Base-by-base conservation (phyloP, 2,797 vertebrate genomes). In the Sebastes baramenuke region DNA sequence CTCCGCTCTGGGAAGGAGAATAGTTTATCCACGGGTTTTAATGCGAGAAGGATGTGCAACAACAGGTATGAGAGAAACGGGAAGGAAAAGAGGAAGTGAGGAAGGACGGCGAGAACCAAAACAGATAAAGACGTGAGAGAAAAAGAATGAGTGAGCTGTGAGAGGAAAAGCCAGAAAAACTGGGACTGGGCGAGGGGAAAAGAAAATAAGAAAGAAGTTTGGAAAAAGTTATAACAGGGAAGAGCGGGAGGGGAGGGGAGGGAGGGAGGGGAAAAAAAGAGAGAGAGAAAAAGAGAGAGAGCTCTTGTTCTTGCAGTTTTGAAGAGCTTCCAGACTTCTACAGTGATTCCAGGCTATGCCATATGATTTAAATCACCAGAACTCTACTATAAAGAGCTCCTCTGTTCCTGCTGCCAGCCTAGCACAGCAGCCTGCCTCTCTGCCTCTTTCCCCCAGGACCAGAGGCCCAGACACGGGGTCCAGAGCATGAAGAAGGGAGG, bases 281-380 rank as follows among this genome's bases (percentile, higher is more conserved):
- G 87, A 87, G 83, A 80, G 83, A 91, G 80, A 92, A 36, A 91
- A 88, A 95, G 92, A 92, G 91, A 91, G 93, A 88, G 88, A 80
- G 87, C 92, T 95, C 94, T 94, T 95, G 94, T 95, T 95, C 93
- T 85, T 93, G 86, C 92, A 93, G 88, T 94, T 94, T 92, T 96
- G 95, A 95, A 95, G 95, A 88, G 90, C 89, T 88, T 96, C 96
- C 96, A 96, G 94, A 94, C 94, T 93, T 95, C 91, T 94, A 91
- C 95, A 94, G 94, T 95, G 95, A 95, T 95, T 96, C 95, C 94
- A 95, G 94, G 94, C 95, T 91, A 94, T 95, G 94, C 95, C 95
- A 96, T 96, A 96, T 96, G 96, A 96, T 96, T 96, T 95, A 95
- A 96, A 96, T 96, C 95, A 96, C 90, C 93, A 95, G 95, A 95